These are phyloP conservation scores for Aphidoletes aphidimyza DNA, from an alignment of 2,888 invertebrate species.

Conservation along the genomic window DNA sequence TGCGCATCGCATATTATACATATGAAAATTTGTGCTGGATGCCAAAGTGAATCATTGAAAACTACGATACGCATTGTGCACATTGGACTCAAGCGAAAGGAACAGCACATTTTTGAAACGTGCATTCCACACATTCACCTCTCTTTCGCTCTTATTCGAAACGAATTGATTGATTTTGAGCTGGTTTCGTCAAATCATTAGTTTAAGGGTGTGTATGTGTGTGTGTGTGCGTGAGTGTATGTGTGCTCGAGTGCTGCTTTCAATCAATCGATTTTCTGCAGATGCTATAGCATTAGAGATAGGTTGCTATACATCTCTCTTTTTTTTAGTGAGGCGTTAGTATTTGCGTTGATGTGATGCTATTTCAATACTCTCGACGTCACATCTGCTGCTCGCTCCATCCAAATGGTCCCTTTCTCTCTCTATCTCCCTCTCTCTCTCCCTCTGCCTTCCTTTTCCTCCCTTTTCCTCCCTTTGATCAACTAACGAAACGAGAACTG, in stretches of 20 bases:
- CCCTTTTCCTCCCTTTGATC: not conserved
- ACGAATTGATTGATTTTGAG: conserved; percentile 21
- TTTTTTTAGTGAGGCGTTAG: conserved; percentile 2
- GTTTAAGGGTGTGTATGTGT: not conserved
- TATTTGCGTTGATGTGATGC: not conserved
- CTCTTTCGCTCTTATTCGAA: not conserved
- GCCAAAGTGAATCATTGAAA: not conserved
- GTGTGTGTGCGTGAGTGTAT: too few relatives aligned
- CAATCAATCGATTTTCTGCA: conserved; percentile 11
- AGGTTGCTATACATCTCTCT: not conserved
- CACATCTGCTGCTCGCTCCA: not conserved
- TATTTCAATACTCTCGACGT: too few relatives aligned
- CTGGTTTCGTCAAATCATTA: conserved; percentile 26
- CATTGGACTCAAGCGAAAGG: not conserved
- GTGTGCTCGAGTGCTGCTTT: not conserved
- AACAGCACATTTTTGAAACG: not conserved
- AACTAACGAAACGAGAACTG: not conserved
- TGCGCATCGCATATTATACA: too few relatives aligned
- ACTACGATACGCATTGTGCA: not conserved
- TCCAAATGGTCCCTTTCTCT: too few relatives aligned
- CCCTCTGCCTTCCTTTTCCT: too few relatives aligned
- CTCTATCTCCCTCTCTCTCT: too few relatives aligned
- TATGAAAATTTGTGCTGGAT: too few relatives aligned
- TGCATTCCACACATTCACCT: not conserved
- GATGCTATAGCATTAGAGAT: not conserved